Base-by-base conservation (phyloP, 2,797 vertebrate species). In the Bryconaethiops microstoma region DNA sequence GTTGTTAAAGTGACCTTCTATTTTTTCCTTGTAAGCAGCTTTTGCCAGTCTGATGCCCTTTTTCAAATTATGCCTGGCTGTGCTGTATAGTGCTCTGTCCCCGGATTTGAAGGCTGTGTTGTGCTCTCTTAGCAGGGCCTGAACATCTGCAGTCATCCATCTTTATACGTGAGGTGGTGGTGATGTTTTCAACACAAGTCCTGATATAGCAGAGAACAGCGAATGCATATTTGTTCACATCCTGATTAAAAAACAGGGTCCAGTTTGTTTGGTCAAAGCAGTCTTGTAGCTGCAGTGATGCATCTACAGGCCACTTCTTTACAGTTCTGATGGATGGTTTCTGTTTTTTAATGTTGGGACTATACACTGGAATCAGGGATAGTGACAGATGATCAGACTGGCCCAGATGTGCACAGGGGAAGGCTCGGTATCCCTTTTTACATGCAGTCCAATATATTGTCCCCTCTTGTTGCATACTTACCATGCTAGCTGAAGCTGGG, bases 171-270 rank as follows among this genome's bases (percentile, higher is more conserved):
- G n/a, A n/a, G n/a, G n/a, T 55, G 45, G 52, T n/a, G 4, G 76
- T 78, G 29, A 78, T 42, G 29, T 8, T 55, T 14, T 78, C 65
- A 39, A 78, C 14, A 40, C 76, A 78, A 39, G 40, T n/a, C 52
- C 68, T 19, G n/a, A 70, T 21, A n/a, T 69, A 78, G 5, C 4
- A 74, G 1, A 74, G 71, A 8, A 71, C 68, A 7, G 4, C 3
- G 3, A 7, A 3, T 2, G 68, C 7, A 8, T 3, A 71, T 21
- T 21, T 50, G 3, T 74, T 50, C 25, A 74, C 2, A 23, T 55
- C 52, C 23, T 54, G 19, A 48, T n/a, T 1, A 2, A 16, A 2
- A 50, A 71, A 71, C n/a, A 70, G 7, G 10, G 3, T 16, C 68
- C 68, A 73, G 71, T 73, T 55, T 23, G 71, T 73, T 2, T 23